Evolutionary conservation across 2,113 vertebrate species (phyloP), one percentile per base, ranked within the genome.

Genomic region (Athene cunicularia): DNA sequence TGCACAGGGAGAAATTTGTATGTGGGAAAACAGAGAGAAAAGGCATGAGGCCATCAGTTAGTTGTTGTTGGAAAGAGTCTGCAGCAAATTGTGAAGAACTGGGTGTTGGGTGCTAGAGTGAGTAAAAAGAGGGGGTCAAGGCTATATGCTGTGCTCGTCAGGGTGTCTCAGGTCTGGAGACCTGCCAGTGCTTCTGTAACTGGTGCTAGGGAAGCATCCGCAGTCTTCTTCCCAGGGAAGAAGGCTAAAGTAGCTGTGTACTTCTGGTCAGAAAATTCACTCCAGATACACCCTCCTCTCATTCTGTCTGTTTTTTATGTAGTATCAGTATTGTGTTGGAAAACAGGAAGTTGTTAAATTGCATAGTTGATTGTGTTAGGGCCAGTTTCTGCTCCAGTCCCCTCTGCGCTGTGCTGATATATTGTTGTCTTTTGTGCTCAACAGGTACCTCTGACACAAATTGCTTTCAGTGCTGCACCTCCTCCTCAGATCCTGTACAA

Each of bases 401-500:
- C 3, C 35, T 50, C 59, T 86, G 13, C 4, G 1, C 4, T 50
- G 27, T 24, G 23, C 67, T 82, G 33, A 96, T n/a, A 3, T 0
- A 3, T 58, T 73, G 23, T 62, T 66, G 30, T 80, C 30, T 88
- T 86, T 59, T 83, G 26, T 81, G 63, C 77, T 91, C 79, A 93
- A 94, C 98, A 99, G 98, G 98, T 98, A 49, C 99, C 98, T 1
- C 63, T 98, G 93, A 97, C 98, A 72, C 98, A 98, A 91, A 92
- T 98, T 10, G 96, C 98, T 73, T 98, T 98, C 28, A 98, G 98
- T 89, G 98, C 98, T 0, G 91, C 98, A 3, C 95, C 98, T 5
- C 98, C 98, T 6, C 99, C 99, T 56, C 99, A 99, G 97, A 99
- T 99, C 93, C 97, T 99, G 60, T 99, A 99, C 97, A 99, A 99